Base-by-base conservation (phyloP, 2,888 invertebrate species). In the Rhamnusium bicolor region DNA sequence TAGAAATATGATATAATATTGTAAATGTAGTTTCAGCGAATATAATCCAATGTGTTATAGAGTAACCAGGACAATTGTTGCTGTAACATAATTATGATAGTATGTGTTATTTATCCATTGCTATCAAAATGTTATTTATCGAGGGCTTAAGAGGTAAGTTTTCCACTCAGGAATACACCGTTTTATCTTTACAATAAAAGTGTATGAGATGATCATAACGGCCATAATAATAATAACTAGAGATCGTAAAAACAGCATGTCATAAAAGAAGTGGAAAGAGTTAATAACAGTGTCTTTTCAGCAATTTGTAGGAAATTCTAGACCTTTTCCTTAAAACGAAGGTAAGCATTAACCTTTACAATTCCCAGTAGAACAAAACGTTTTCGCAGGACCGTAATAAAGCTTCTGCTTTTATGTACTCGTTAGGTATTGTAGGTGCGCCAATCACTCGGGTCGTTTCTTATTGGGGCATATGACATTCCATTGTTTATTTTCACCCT, bases 361-460 rank as follows among this genome's bases (percentile, higher is more conserved):
- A 81, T 80, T 78, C 82, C 81, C 77, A 71, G 65, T 74, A 84
- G 83, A 83, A 80, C 80, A 78, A 80, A 83, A 82, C 85, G 84
- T 81, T 86, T 84, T 84, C 83, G 80, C 82, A 83, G 85, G 85
- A 85, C 84, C 84, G 85, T 84, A 86, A 85, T 86, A 86, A 86
- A 86, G 82, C 81, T 81, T 81, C 82, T 74, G 71, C 79, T 85
- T 86, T 86, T 86, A 86, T 85, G 85, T 81, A 85, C 83, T 83
- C 83, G 84, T 84, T 85, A 84, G 81, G 80, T 82, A 80, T 80
- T 79, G 65, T 81, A 82, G 84, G 83, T 84, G 83, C 79, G 77
- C 83, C 84, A 84, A 84, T 84, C 84, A 83, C 74, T 81, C 76
- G 72, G 70, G 27, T 73, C 61, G 75, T 71, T 71, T 77, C 76